phyloP scores from a whole-genome alignment of 1,140 invertebrate genomes.

The Drosophila kanapiae region DNA sequence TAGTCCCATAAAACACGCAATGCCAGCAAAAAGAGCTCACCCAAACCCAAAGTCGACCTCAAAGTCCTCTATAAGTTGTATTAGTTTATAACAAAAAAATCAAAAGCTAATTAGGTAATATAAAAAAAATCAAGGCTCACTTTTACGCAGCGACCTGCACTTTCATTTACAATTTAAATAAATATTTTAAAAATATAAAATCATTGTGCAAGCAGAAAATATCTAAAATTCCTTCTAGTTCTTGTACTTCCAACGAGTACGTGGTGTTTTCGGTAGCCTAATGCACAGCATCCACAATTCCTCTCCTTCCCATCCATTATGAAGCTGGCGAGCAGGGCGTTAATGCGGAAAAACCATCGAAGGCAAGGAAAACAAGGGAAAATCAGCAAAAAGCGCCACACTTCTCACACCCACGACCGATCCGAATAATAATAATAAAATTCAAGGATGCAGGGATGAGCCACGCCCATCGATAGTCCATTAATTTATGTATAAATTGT shows the following conservation, averaged over 20 bases:
- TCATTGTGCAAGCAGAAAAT: not conserved
- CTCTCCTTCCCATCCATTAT: not conserved
- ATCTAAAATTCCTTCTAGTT: not conserved
- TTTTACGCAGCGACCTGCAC: too few relatives aligned
- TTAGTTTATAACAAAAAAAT: not conserved
- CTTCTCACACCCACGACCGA: not conserved
- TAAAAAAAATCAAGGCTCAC: not conserved
- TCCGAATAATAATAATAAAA: slow-evolving; percentile 12
- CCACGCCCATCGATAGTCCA: slow-evolving; percentile 42
- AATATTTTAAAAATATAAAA: too few relatives aligned
- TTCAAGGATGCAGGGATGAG: slow-evolving; percentile 2
- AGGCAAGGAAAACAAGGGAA: slow-evolving; percentile 26
- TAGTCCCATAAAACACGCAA: slow-evolving; percentile 75
- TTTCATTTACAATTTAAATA: not conserved
- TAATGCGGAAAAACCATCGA: slow-evolving; percentile 59
- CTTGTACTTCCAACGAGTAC: too few relatives aligned
- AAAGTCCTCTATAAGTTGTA: not conserved
- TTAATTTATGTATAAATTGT: slow-evolving; percentile 52
- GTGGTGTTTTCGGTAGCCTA: slow-evolving; percentile 2
- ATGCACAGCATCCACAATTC: not conserved
- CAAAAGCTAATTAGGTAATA: not conserved
- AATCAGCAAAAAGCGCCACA: slow-evolving; percentile 22
- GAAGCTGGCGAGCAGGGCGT: slow-evolving; percentile 14
- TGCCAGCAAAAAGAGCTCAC: slow-evolving; percentile 26
- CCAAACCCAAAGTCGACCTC: not conserved